Evolutionary conservation across 2,797 vertebrate species (phyloP), one percentile per base, ranked within the genome.

Genomic region (Neosalanx taihuensis): DNA sequence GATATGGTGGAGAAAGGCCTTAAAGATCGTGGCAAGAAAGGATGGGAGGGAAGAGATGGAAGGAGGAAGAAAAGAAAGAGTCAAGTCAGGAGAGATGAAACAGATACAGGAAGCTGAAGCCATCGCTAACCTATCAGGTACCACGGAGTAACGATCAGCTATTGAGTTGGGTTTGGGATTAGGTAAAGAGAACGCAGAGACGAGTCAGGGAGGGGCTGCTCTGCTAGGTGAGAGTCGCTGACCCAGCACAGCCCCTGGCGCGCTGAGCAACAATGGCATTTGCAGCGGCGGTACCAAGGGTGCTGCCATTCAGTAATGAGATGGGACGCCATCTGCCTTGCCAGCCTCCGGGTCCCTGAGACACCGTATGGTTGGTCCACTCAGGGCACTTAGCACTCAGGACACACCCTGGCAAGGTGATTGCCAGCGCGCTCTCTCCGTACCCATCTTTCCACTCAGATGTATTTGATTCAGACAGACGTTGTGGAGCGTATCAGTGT

Each of bases 241-340:
- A 85, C 81, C 84, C 76, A 67, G 71, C 63, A 65, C 72, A 30
- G 72, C 76, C 73, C 75, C 1, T 80, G 64, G 37, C 67, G 65
- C 60, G 69, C 80, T 70, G 35, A 67, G 83, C 74, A 72, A 84
- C 81, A 81, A 78, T 85, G 83, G 81, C 85, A 86, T 86, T 84
- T 84, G 71, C 70, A 74, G 46, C 23, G 9, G 51, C 2, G 62
- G 81, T 82, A 81, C 80, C 85, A 82, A 71, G 85, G 81, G 85
- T 82, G 76, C 80, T 86, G 85, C 79, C 83, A 84, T 85, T 86
- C 77, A 26, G 70, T 86, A 86, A 86, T 84, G 85, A 85, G 85
- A 85, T 86, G 78, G 81, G 74, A 67, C 70, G 68, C 85, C 85
- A 86, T 86, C 85, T 86, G 85, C 76, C 63, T 73, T 71, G 61